Evolutionary conservation across 1,140 invertebrate species (phyloP), one percentile per base, ranked within the genome.

Genomic region (Lycorma delicatula): DNA sequence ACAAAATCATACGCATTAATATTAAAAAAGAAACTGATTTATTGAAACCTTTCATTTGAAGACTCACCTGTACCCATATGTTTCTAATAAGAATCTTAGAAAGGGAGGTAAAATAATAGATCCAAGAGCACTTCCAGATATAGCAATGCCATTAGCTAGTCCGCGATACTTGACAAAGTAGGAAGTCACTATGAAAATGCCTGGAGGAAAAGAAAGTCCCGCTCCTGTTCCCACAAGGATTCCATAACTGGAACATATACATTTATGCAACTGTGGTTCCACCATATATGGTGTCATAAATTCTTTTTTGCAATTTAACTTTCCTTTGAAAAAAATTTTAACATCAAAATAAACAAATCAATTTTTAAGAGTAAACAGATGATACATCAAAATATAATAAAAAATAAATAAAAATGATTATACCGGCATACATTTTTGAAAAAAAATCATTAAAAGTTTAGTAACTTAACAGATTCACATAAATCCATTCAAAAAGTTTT

Each of bases 161-260:
- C 89, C 90, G 44, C 90, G 75, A 28, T 84, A 74, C 49, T 82
- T 80, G 1, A 89, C 80, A 70, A 93, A 94, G 70, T 93, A 94
- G 38, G 87, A 86, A 7, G 88, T 91, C 38, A 92, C 88, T 64
- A 93, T 90, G 68, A 92, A 90, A n/a, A 94, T 87, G 0, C 89
- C 91, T 25, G 90, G 89, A 3, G 89, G 87, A 70, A 89, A 90
- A 0, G 86, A 82, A 26, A 90, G 71, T 0, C 87, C 88, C 6
- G 87, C 87, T 5, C 88, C 88, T 41, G 80, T 81, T 44, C 88
- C 88, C n/a, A 89, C 85, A 49, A 89, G 72, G 12, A 88, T 76
- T 41, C 87, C 88, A 74, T 87, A 90, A 73, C 87, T 89, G 68
- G 25, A 77, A 78, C 18, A 55, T 48, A 48, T 12, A 49, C 47